Conservation (phyloP, 2,797 vertebrate species). For the Chelon auratus region DNA sequence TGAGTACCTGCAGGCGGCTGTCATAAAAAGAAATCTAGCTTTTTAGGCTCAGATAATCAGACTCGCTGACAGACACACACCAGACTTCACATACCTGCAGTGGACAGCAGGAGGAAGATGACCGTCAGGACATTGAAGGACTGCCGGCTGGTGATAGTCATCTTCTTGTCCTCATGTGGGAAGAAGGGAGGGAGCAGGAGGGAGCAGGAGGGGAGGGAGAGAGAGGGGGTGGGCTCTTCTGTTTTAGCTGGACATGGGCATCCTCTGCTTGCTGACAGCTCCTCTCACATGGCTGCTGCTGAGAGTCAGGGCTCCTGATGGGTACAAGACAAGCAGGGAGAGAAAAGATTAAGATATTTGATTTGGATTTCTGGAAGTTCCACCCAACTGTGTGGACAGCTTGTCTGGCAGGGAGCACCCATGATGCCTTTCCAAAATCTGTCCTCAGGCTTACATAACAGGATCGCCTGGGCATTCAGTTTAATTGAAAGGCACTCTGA, state of each 20-base stretch:
- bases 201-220: conserved; percentile 53
- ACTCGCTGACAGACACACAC: conserved; percentile 31
- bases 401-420: conserved; percentile 44
- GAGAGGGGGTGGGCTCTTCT: conserved; percentile 53
- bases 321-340: conserved; percentile 61
- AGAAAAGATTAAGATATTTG: conserved; percentile 63
- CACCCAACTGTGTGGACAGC: conserved; percentile 55
- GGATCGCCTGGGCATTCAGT: conserved; percentile 13
- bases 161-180: conserved; percentile 92
- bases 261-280: conserved; percentile 72
- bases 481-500: conserved; percentile 44
- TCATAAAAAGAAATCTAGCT: conserved; percentile 5
- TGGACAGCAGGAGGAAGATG: conserved; percentile 90
- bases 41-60: conserved; percentile 21
- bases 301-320: conserved; percentile 68
- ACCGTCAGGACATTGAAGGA: conserved; percentile 92
- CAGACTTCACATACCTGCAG: conserved; percentile 88
- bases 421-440: conserved; percentile 46
- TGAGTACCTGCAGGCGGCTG: conserved; percentile 3
- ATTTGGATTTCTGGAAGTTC: conserved; percentile 54
- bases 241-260: conserved; percentile 78
- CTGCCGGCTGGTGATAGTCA: conserved; percentile 95
- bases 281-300: conserved; percentile 80
- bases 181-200: conserved; percentile 72
- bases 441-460: conserved; percentile 37